phyloP scores from a whole-genome alignment of 2,888 invertebrate species.

The Eubasilissa splendida region DNA sequence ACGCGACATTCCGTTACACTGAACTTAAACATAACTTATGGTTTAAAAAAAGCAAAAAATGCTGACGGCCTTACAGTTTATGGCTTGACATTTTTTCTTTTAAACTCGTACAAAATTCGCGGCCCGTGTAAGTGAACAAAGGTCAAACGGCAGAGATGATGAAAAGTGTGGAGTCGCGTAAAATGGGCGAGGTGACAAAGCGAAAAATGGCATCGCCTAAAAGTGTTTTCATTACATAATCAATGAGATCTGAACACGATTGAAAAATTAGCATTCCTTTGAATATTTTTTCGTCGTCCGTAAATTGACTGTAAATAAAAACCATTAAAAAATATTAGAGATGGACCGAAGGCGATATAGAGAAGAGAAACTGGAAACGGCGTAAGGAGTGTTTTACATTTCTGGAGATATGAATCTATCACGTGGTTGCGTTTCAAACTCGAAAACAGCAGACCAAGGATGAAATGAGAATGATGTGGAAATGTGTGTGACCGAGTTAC shows the following conservation, averaged over 20 bases:
- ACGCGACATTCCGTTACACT: no score
- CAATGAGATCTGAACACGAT: not conserved
- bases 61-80: not conserved
- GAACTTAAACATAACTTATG: not conserved
- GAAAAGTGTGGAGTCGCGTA: not conserved
- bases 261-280: not conserved
- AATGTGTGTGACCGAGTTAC: no score
- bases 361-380: no score
- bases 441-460: no score
- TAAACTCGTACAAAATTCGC: not conserved
- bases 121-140: not conserved
- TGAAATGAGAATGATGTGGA: no score
- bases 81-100: not conserved
- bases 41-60: not conserved
- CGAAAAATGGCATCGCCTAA: not conserved
- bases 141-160: not conserved
- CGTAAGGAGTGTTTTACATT: no score
- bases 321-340: no score
- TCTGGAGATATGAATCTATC: no score
- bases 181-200: not conserved
- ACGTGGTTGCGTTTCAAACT: no score
- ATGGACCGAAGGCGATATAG: no score
- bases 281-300: no score
- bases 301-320: no score
- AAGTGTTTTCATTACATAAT: constrained; percentile 9